These are phyloP conservation scores for Eurosta solidaginis DNA, from an alignment of 1,140 invertebrate genomes.

Conservation along the genomic window DNA sequence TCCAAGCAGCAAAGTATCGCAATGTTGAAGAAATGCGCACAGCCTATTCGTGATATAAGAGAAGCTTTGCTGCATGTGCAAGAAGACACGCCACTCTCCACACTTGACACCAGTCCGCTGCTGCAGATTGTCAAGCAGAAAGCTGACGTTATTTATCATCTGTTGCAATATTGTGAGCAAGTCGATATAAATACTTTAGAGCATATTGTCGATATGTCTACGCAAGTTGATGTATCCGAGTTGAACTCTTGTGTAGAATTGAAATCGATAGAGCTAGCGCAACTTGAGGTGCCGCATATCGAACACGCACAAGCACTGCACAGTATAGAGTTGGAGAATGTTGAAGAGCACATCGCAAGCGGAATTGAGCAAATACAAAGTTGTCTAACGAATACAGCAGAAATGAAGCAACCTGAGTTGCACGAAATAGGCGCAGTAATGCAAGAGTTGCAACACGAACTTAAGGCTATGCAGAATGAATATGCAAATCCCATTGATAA, in stretches of 20 bases:
- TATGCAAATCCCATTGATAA: conserved; percentile 34
- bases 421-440: conserved; percentile 44
- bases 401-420: conserved; percentile 37
- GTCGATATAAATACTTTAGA: conserved; percentile 46
- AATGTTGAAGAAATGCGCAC: conserved; percentile 47
- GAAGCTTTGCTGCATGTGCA: conserved; percentile 48
- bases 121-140: conserved; percentile 25
- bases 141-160: conserved; percentile 31
- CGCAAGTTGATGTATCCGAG: conserved; percentile 46
- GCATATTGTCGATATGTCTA: conserved; percentile 47
- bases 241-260: conserved; percentile 57
- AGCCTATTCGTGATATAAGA: conserved; percentile 52
- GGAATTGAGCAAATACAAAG: conserved; percentile 52
- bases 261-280: conserved; percentile 49
- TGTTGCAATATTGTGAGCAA: conserved; percentile 47
- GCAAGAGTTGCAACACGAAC: conserved; percentile 45
- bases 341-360: conserved; percentile 47
- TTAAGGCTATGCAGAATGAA: conserved; percentile 46
- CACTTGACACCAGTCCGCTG: conserved; percentile 25
- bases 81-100: conserved; percentile 41
- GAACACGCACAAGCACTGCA: conserved; percentile 19
- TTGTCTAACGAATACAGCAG: conserved; percentile 42
- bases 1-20: conserved; percentile 35
- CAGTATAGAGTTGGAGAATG: conserved; percentile 38
- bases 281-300: conserved; percentile 33